phyloP scores from a whole-genome alignment of 1,140 invertebrate genomes.

The Drosophila sulfurigaster region DNA sequence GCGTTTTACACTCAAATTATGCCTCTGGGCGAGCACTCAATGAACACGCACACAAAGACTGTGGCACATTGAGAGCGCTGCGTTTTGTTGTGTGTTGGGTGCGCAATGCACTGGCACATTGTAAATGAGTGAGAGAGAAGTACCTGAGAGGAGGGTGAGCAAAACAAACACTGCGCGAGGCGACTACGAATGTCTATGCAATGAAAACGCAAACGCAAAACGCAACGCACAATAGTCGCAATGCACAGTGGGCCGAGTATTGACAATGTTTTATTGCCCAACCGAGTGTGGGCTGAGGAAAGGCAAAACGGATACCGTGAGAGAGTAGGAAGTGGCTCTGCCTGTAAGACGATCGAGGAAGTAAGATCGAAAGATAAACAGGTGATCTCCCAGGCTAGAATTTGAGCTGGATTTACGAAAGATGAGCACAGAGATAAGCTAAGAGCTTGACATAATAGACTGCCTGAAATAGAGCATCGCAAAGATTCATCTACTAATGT shows the following conservation, averaged over 20 bases:
- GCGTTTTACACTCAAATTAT: constrained; percentile 43
- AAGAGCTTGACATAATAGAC: too few species aligned
- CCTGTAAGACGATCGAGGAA: constrained; percentile 55
- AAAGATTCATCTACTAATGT: too few species aligned
- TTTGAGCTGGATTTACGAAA: constrained; percentile 14
- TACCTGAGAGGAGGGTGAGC: constrained; percentile 34
- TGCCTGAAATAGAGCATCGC: too few species aligned
- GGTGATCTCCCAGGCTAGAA: constrained; percentile 43
- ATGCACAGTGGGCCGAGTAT: constrained; percentile 68
- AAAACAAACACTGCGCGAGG: constrained; percentile 62
- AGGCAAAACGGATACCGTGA: constrained; percentile 38
- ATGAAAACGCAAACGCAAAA: constrained; percentile 59
- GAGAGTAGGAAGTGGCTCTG: constrained; percentile 44
- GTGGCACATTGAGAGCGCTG: constrained; percentile 19
- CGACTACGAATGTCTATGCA: constrained; percentile 44
- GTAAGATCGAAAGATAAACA: constrained; percentile 71
- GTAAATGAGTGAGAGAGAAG: not conserved
- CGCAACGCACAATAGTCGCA: constrained; percentile 64
- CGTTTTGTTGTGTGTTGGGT: not conserved
- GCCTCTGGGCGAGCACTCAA: constrained; percentile 68
- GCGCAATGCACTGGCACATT: not conserved
- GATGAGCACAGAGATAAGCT: constrained; percentile 3
- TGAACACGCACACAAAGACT: constrained; percentile 75
- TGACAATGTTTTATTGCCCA: constrained; percentile 21
- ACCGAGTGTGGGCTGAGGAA: constrained; percentile 44